Base-by-base conservation (phyloP, 2,113 vertebrate species). In the Crypturellus undulatus region DNA sequence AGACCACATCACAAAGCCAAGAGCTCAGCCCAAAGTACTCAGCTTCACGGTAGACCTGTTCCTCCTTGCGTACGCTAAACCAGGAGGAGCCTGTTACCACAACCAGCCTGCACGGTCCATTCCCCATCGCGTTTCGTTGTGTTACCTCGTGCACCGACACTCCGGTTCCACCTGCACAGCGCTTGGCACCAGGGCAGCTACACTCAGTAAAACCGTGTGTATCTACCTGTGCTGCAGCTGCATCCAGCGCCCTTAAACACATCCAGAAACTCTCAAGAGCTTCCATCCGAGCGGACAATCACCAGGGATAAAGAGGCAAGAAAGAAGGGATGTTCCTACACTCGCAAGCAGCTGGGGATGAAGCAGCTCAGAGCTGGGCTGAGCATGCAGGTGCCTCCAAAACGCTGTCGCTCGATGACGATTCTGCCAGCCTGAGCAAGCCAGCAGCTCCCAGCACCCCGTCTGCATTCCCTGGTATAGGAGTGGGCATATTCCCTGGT, bases 71-170 rank as follows among this genome's bases (percentile, higher is more conserved):
- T 0, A 1, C 5, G 14, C 70, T 19, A 34, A 18, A 22, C 51
- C 24, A 52, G 45, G 73, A 87, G 84, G 65, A 68, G 5, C 10
- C 34, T n/a, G 36, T 36, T 51, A 2, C 5, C 24, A 25, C 0
- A 0, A 47, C 1, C 22, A 6, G 17, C 0, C 26, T 26, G 9
- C 14, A 3, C 0, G 7, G 49, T 18, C 63, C 34, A 4, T 64
- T n/a, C 62, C 47, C 34, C 6, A 14, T 38, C 38, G 38, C 38
- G 38, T 7, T 82, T 13, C 54, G 30, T 4, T 62, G 7, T 7
- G 0, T 2, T 21, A 36, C 42, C 28, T 3, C 8, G 12, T 68
- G 67, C 71, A 60, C 36, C 62, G 42, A 3, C 34, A 24, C 47
- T 26, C 20, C 7, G 58, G 65, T 65, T 26, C 38, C 71, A 54